Evolutionary conservation across 2,113 vertebrate species (phyloP), one percentile per base, ranked within the genome.

Genomic region (Nerophis ophidion): DNA sequence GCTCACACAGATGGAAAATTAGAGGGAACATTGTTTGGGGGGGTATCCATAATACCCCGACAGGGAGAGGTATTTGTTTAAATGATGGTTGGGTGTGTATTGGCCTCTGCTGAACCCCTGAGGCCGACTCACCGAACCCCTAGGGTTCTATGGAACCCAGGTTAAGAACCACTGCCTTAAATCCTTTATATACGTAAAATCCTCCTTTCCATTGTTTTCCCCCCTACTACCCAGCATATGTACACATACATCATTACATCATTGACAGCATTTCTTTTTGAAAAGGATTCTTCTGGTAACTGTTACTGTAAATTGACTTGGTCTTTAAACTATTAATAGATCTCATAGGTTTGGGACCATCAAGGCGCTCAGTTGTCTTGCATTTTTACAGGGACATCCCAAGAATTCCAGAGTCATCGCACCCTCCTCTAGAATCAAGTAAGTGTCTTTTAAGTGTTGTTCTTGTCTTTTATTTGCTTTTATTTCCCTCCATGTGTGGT

Each of bases 371-470:
- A 34, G 36, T 14, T 50, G 7, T 48, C 19, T 46, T 70, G 3
- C 1, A 52, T 55, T 60, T 77, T 68, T 26, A 56, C 88, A 99
- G 96, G 87, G 95, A 97, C 82, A 97, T 93, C 84, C 95, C 95
- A 75, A 88, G 95, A 89, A 97, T 98, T 84, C 96, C 96, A 1
- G 95, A 96, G 84, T 95, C 92, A 60, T 94, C 95, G 60, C 95
- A 99, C 65, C 96, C 96, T 84, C 95, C 96, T 7, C 81, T 99
- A 86, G 96, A 99, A 77, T 99, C 95, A 49, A 99, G 96, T 99
- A 88, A 82, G 91, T 89, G 46, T 6, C 34, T 64, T 11, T 64
- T 45, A 8, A 26, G 19, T 1, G 13, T 19, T 57, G 1, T 17
- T 44, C 26, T 54, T 19, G 26, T 45, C 35, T 17, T 40, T n/a